phyloP scores from a whole-genome alignment of 64 coral and sea anemone species.

The Actinia tenebrosa region DNA sequence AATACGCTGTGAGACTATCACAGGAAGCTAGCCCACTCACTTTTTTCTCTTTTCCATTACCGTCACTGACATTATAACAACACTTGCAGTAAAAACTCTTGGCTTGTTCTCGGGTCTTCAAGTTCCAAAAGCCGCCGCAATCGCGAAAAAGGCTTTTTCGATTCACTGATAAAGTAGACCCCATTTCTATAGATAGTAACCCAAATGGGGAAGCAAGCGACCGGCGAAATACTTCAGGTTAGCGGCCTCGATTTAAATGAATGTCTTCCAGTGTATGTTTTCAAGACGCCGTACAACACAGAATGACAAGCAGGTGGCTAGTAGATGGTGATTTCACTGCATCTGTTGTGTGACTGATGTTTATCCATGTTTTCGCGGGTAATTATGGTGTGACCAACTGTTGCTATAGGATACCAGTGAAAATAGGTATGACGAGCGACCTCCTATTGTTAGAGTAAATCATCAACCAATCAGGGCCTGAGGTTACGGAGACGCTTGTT shows the following conservation, averaged over 20 bases:
- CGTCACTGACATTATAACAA: slow-evolving; percentile 78
- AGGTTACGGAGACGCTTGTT: neutral
- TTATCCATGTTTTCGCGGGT: slow-evolving; percentile 55
- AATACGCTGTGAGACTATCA: slow-evolving; percentile 77
- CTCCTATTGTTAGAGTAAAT: neutral
- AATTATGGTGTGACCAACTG: slow-evolving; percentile 39
- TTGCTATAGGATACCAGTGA: slow-evolving; percentile 41
- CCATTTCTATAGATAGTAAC: slow-evolving; percentile 35
- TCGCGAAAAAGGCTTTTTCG: slow-evolving; percentile 70
- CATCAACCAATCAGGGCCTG: slow-evolving; percentile 32
- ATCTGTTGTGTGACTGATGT: slow-evolving; percentile 61
- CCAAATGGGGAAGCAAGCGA: neutral
- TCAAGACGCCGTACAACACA: slow-evolving; percentile 46
- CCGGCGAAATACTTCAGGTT: neutral
- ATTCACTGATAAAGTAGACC: slow-evolving; percentile 74
- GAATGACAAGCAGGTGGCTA: slow-evolving; percentile 66
- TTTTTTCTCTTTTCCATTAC: slow-evolving; percentile 61
- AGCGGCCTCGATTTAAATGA: neutral
- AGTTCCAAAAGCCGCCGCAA: slow-evolving; percentile 71
- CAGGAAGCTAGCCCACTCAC: slow-evolving; percentile 68
- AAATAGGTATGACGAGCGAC: slow-evolving; percentile 44
- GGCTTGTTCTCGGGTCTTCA: slow-evolving; percentile 65
- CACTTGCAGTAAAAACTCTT: slow-evolving; percentile 82
- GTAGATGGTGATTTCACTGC: slow-evolving; percentile 48
- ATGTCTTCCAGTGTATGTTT: slow-evolving; percentile 15